Evolutionary conservation across 2,113 vertebrate genomes (phyloP).

Genomic region (Rafetus swinhoei): DNA sequence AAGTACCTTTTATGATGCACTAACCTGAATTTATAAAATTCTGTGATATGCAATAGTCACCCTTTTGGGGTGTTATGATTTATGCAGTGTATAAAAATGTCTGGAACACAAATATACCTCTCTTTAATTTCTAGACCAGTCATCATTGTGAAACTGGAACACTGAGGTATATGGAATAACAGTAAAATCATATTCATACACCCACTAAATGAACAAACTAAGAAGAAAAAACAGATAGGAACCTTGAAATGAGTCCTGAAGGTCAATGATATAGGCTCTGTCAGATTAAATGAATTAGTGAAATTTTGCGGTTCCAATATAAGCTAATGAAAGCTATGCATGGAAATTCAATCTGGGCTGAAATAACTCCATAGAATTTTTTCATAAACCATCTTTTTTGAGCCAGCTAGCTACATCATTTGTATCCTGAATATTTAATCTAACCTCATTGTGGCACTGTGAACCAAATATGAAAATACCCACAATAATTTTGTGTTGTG

Average conservation of each 20-base stretch:
- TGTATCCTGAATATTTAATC: not conserved
- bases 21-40: not conserved
- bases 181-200: not conserved
- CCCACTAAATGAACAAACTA: not conserved
- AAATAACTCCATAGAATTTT: not conserved
- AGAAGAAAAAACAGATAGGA: not conserved
- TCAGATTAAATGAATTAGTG: slow-evolving; percentile 5
- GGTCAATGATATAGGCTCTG: not conserved
- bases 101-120: not conserved
- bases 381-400: not conserved
- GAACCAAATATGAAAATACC: slow-evolving; percentile 5
- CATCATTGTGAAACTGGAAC: not conserved
- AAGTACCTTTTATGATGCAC: not conserved
- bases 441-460: slow-evolving; percentile 25
- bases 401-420: not conserved
- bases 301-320: not conserved
- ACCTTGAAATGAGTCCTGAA: not conserved
- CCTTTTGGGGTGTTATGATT: not conserved
- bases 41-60: not conserved
- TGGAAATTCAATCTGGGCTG: not conserved
- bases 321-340: slow-evolving; percentile 7
- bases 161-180: not conserved
- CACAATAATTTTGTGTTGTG: not conserved
- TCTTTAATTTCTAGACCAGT: not conserved
- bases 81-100: not conserved